Evolutionary conservation across 2,797 vertebrate genomes (phyloP).

Genomic region (Microctenopoma stevenorrisi): DNA sequence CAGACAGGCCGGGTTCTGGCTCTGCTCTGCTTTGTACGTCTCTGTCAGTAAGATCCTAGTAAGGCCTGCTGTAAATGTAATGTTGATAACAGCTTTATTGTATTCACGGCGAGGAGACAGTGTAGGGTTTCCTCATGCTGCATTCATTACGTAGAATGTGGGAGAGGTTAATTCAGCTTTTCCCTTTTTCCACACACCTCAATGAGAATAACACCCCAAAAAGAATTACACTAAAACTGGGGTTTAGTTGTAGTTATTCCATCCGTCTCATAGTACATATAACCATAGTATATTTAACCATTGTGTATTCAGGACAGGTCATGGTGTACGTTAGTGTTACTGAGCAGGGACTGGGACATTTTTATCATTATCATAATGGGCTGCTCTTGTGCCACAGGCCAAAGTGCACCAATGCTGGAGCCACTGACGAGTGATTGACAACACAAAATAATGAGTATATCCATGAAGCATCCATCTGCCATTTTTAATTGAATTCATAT

Average conservation of each 20-base stretch:
- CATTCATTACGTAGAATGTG: background rate
- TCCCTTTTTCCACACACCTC: no score
- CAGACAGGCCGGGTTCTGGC: background rate
- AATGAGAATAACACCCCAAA: no score
- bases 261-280: no score
- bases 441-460: background rate
- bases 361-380: background rate
- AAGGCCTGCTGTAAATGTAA: background rate
- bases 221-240: no score
- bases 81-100: constrained; percentile 8
- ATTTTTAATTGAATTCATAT: background rate
- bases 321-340: no score
- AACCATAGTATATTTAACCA: background rate
- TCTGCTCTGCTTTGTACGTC: background rate
- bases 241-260: no score
- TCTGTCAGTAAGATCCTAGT: background rate
- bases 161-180: no score
- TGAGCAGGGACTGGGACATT: background rate
- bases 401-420: background rate
- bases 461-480: background rate
- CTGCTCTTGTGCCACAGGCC: background rate
- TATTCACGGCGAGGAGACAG: background rate
- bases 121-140: background rate
- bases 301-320: no score
- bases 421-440: constrained; percentile 13